Evolutionary conservation across 2,113 vertebrate genomes (phyloP).

Genomic region (Scortum barcoo): DNA sequence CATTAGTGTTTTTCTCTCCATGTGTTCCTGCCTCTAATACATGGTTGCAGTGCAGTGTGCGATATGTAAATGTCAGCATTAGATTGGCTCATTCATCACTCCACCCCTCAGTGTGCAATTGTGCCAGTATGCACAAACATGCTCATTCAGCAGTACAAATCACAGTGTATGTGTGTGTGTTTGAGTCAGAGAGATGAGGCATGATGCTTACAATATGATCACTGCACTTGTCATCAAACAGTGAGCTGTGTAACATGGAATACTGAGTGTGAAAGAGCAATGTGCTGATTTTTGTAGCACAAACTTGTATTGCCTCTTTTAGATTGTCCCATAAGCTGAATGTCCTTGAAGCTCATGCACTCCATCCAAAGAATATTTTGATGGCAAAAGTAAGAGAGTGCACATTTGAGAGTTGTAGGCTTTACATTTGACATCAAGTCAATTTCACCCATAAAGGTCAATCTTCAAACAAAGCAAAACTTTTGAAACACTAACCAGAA

Average conservation of each 20-base stretch:
- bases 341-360: too few relatives aligned
- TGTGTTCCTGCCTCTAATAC: not conserved
- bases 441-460: too few relatives aligned
- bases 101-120: not conserved
- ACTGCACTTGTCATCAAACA: constrained; percentile 24
- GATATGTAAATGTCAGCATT: not conserved
- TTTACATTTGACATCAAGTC: too few relatives aligned
- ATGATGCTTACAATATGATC: constrained; percentile 1
- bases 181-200: not conserved
- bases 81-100: constrained; percentile 11
- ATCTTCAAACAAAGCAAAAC: too few relatives aligned
- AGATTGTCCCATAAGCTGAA: too few relatives aligned
- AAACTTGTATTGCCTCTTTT: too few relatives aligned
- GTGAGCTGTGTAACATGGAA: constrained; percentile 23
- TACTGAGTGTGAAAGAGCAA: not conserved
- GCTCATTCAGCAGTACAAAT: not conserved
- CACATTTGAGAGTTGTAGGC: too few relatives aligned
- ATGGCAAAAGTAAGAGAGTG: too few relatives aligned
- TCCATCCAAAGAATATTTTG: too few relatives aligned
- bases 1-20: not conserved
- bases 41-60: not conserved
- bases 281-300: not conserved
- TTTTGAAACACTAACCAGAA: too few relatives aligned
- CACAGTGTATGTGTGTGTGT: not conserved
- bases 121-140: not conserved